Conservation (phyloP, 2,797 vertebrate species). For the Merluccius polli region DNA sequence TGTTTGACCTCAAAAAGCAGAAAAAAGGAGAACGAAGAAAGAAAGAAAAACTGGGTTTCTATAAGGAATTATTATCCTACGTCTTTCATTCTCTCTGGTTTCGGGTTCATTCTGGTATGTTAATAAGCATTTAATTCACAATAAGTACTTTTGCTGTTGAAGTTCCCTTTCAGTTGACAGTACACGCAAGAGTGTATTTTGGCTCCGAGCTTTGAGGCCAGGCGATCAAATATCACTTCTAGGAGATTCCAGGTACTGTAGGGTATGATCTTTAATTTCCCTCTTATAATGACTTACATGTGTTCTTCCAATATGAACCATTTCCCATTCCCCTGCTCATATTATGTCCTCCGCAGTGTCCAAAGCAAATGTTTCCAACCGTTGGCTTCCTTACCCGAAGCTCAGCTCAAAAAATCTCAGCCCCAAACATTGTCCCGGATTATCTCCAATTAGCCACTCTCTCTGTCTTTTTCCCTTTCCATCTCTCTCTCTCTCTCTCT, state of each 20-base stretch:
- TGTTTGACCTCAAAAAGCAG: constrained; percentile 21
- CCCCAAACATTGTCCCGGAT: constrained; percentile 32
- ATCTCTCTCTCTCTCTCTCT: constrained; percentile 29
- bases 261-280: constrained; percentile 40
- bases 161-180: constrained; percentile 25
- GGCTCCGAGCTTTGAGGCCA: constrained; percentile 28
- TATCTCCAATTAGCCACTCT: constrained; percentile 41
- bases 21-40: constrained; percentile 8
- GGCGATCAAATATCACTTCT: constrained; percentile 38
- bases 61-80: neutral
- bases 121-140: constrained; percentile 36
- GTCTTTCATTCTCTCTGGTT: constrained; percentile 26
- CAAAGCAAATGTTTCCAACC: constrained; percentile 25
- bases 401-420: constrained; percentile 31
- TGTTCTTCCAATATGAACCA: constrained; percentile 22
- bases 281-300: constrained; percentile 45
- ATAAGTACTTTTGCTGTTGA: constrained; percentile 20
- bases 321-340: constrained; percentile 25
- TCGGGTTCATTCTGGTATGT: constrained; percentile 36
- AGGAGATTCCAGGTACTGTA: constrained; percentile 34
- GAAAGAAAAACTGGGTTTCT: neutral
- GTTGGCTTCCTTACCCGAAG: constrained; percentile 12
- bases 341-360: constrained; percentile 15
- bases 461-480: constrained; percentile 27
- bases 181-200: constrained; percentile 26